Evolutionary conservation across 2,888 invertebrate genomes (phyloP).

Genomic region (Drosophila mimetica): DNA sequence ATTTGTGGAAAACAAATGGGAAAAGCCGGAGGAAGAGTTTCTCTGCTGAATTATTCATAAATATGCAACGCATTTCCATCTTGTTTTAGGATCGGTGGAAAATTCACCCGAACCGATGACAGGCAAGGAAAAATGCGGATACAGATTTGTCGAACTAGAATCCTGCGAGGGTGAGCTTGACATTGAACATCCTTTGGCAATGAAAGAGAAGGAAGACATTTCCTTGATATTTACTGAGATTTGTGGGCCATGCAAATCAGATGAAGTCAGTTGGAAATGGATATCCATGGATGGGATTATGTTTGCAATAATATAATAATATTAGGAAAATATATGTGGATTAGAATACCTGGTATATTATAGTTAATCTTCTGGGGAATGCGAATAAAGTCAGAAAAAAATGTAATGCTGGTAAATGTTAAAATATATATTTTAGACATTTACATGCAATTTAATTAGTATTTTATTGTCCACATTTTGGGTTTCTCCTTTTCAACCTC

Average conservation of each 20-base stretch:
- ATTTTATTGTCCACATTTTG: neutral
- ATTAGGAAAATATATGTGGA: too few species aligned
- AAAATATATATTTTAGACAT: neutral
- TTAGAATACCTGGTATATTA: neutral
- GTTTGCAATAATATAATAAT: neutral
- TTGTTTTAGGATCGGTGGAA: slow-evolving; percentile 13
- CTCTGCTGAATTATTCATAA: slow-evolving; percentile 47
- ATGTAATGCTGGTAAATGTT: too few species aligned
- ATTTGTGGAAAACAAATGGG: slow-evolving; percentile 38
- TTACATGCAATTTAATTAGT: neutral
- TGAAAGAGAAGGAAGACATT: slow-evolving; percentile 7
- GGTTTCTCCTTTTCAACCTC: neutral
- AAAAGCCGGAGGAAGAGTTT: slow-evolving; percentile 9
- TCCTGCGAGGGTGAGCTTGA: slow-evolving; percentile 10
- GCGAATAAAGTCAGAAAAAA: too few species aligned
- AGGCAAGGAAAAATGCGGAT: slow-evolving; percentile 25
- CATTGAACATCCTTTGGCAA: neutral
- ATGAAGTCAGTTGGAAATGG: neutral
- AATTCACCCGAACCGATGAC: slow-evolving; percentile 34
- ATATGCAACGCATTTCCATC: slow-evolving; percentile 48
- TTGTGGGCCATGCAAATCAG: slow-evolving; percentile 35
- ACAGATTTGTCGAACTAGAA: slow-evolving; percentile 15
- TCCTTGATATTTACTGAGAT: slow-evolving; percentile 3
- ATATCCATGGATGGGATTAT: slow-evolving; percentile 21
- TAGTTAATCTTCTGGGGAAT: too few species aligned